Percentiles rank a stretch among this genome's conserved stretches.
Evolutionary conservation across 2,888 invertebrate species (phyloP).

Genomic region (Terebella lapidaria): DNA sequence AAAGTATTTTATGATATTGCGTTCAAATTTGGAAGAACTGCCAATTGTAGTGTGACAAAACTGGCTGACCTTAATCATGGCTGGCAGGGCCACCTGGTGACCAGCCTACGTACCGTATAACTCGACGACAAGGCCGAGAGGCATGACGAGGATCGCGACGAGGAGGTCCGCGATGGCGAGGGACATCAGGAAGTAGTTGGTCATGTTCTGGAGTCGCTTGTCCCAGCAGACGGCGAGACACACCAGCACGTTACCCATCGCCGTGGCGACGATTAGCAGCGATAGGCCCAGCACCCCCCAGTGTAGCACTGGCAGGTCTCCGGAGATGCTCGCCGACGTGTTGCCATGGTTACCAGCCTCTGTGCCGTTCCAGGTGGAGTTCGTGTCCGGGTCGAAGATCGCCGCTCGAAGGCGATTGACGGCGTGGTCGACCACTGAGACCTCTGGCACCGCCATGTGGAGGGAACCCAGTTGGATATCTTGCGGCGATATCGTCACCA

Average conservation of each 20-base stretch:
- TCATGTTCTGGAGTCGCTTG: constrained; percentile 84
- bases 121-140: constrained; percentile 65
- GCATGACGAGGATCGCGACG: constrained; percentile 93
- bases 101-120: constrained; percentile 18
- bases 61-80: too few species aligned
- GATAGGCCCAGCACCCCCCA: constrained; percentile 59
- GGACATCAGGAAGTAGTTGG: constrained; percentile 93
- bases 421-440: too few species aligned
- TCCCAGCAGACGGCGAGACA: constrained; percentile 89
- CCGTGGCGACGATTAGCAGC: constrained; percentile 81
- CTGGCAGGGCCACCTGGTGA: too few species aligned
- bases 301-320: background rate
- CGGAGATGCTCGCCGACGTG: background rate
- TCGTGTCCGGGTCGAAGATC: background rate
- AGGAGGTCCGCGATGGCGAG: constrained; percentile 89
- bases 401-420: too few species aligned
- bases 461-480: too few species aligned
- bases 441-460: too few species aligned
- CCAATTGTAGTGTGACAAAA: too few species aligned
- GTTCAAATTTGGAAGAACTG: too few species aligned
- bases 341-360: too few species aligned
- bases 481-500: too few species aligned
- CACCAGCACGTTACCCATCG: constrained; percentile 85
- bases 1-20: too few species aligned
- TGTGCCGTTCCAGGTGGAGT: background rate